Base-by-base conservation (phyloP, 2,888 invertebrate genomes). In the Erebia ligea region DNA sequence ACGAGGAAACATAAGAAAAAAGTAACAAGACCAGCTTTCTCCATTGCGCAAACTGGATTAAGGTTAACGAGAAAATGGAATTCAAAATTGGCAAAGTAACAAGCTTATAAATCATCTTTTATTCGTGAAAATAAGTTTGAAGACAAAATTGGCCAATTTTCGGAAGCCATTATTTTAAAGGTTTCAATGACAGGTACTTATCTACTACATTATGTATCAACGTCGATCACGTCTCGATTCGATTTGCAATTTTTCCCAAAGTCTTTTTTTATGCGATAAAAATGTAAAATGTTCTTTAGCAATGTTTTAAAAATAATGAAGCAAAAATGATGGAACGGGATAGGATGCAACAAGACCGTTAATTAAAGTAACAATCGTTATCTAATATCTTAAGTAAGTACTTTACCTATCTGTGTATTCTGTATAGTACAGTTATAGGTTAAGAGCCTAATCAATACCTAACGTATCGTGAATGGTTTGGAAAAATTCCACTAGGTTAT, bases 91-190 rank as follows among this genome's bases (percentile, higher is more conserved):
- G 25, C 25, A 57, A 57, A 68, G 34, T 57, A 54, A 13, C 58
- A 58, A 75, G 77, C 25, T 15, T 71, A 25, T 61, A 73, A 68
- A 67, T 68, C 34, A 62, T 73, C 70, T 71, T 71, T 73, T 69
- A 70, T 73, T 66, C 68, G 66, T 70, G 66, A 62, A 77, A 78
- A 76, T 76, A 69, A 71, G 77, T 80, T 79, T 79, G 75, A 73
- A 73, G 65, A 72, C 70, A 58, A 76, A 80, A 79, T 76, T 76
- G 77, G 58, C 68, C 65, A 75, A 75, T 78, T 70, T 70, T 66
- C 45, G 64, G 59, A 50, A 45, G 40, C 54, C 52, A 50, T 73
- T 67, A 40, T 19, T 57, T 61, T 67, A 57, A 61, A 25, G 54
- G 52, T 61, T 70, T 52, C 59, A 54, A 65, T 64, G 66, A 11